Conservation (phyloP, 1,140 invertebrate species). For the Papilio dardanus region DNA sequence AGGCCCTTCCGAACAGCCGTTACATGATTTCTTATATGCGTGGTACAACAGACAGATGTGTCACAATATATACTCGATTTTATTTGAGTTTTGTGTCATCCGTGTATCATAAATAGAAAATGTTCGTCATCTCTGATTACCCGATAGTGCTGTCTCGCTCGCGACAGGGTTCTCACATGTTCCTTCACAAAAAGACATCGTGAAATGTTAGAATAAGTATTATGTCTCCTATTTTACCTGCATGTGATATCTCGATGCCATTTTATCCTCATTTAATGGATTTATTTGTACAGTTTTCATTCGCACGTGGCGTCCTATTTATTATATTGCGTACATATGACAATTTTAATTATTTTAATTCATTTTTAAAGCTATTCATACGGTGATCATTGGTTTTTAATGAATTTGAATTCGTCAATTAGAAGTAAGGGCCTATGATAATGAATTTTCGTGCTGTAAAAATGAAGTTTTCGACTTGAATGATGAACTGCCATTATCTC, state of each 20-base stretch:
- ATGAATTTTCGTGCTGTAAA: not conserved
- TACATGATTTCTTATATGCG: conserved; percentile 16
- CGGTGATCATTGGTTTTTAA: conserved; percentile 35
- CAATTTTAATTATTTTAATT: conserved; percentile 17
- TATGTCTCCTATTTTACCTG: conserved; percentile 4
- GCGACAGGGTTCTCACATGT: not conserved
- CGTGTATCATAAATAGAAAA: not conserved
- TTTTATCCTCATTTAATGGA: not conserved
- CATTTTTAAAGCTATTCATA: not conserved
- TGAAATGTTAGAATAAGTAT: conserved; percentile 15
- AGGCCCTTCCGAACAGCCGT: not conserved
- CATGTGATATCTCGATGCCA: conserved; percentile 3
- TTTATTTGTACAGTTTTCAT: conserved; percentile 6
- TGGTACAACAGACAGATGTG: not conserved
- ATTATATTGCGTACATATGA: conserved; percentile 19
- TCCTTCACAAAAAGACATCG: conserved; percentile 3
- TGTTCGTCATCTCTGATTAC: not conserved
- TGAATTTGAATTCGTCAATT: conserved; percentile 23
- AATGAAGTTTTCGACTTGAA: conserved; percentile 50
- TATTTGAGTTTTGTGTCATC: not conserved
- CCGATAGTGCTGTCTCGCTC: conserved; percentile 16
- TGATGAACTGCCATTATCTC: conserved; percentile 72
- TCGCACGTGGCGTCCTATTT: conserved; percentile 14
- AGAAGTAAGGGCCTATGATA: conserved; percentile 3
- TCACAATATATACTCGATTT: not conserved